Evolutionary conservation across 2,113 vertebrate genomes (phyloP), one percentile per base, ranked within the genome.

Genomic region (pig (Sus scrofa)): DNA sequence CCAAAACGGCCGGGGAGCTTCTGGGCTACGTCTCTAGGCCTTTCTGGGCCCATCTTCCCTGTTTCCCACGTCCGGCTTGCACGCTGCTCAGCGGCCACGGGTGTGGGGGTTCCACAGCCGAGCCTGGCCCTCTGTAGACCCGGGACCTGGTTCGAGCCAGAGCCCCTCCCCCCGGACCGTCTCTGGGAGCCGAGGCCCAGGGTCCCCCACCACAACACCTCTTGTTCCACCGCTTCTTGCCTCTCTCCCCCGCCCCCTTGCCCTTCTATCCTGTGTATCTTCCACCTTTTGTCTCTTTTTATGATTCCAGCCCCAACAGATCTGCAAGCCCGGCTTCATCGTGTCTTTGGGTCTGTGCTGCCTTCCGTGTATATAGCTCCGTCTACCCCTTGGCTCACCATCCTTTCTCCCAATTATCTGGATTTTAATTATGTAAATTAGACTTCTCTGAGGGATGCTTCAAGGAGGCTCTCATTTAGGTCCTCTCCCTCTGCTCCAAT

Each of bases 371-470:
- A 60, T 19, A 32, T 26, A 74, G 26, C 86, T 56, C 50, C 30
- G 15, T 67, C 68, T 39, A 71, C 63, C 0, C 6, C 39, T 63
- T 77, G n/a, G 24, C 32, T 89, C 37, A 34, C 78, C 20, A 44
- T 81, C 79, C 89, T 50, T 65, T 50, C 91, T 86, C 75, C 44
- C 79, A 12, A 19, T 92, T 97, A 87, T 95, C 26, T 90, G 79
- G 95, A 81, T 92, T 98, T 96, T 95, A 95, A 86, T 90, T 89
- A 95, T 82, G 60, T 39, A 82, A 92, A 95, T 93, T 52, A 37
- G 50, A n/a, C 79, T 89, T 94, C 97, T 98, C 95, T 16, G 52
- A 96, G 84, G 91, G 34, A 67, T 12, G 16, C 78, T 93, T 93
- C 73, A 39, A 89, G 60, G 78, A 94, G 56, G 54, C 54, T 62